These are phyloP conservation scores for Lithobates pipiens DNA, from an alignment of 2,797 vertebrate species.

Conservation along the genomic window DNA sequence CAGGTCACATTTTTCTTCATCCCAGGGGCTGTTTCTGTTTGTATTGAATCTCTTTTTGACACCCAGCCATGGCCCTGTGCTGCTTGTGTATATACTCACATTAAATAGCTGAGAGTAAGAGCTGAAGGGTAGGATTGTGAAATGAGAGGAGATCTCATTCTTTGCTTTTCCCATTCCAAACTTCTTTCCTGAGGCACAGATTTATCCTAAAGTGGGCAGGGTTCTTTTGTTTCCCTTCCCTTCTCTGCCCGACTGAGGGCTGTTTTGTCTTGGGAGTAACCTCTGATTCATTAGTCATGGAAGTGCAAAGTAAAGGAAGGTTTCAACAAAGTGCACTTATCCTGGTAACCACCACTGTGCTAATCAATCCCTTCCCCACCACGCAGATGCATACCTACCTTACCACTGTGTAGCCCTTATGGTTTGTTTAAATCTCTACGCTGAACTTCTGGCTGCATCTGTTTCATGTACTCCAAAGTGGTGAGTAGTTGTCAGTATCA, in stretches of 20 bases:
- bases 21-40: slow-evolving; percentile 41
- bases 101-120: slow-evolving; percentile 21
- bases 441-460: too few species aligned
- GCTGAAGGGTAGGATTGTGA: neutral
- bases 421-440: too few species aligned
- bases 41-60: slow-evolving; percentile 34
- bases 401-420: too few species aligned
- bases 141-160: neutral
- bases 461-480: too few species aligned
- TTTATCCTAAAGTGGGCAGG: slow-evolving; percentile 12
- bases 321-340: neutral
- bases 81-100: slow-evolving; percentile 31
- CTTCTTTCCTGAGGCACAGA: slow-evolving; percentile 35
- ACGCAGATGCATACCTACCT: too few species aligned
- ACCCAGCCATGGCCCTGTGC: slow-evolving; percentile 16
- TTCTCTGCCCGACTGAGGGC: slow-evolving; percentile 14
- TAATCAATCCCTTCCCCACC: too few species aligned
- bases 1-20: slow-evolving; percentile 38
- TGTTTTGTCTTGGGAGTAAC: slow-evolving; percentile 19
- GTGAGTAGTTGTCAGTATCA: too few species aligned
- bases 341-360: too few species aligned
- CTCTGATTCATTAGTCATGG: neutral
- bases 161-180: slow-evolving; percentile 10
- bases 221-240: slow-evolving; percentile 10
- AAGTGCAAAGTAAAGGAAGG: slow-evolving; percentile 19